Conservation (phyloP, 1,140 invertebrate species). For the Coelopa frigida region DNA sequence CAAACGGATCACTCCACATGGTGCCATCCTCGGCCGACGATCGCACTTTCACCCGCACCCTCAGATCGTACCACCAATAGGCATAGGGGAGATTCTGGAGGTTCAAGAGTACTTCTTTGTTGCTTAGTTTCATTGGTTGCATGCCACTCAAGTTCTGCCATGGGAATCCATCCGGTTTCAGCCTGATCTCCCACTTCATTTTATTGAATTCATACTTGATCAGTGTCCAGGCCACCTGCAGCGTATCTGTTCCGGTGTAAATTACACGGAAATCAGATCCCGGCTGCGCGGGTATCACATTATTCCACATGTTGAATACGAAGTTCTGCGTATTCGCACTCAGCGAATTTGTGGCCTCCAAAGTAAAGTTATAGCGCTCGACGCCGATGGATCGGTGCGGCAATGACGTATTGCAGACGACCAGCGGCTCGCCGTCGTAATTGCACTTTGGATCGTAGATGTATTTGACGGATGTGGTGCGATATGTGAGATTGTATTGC, state of each 20-base stretch:
- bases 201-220: slow-evolving; percentile 5
- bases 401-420: slow-evolving; percentile 15
- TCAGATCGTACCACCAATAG: slow-evolving; percentile 9
- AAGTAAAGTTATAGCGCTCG: slow-evolving; percentile 14
- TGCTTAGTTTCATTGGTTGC: no score
- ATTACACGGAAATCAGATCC: slow-evolving; percentile 3
- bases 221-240: slow-evolving; percentile 8
- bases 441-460: slow-evolving; percentile 5
- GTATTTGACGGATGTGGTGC: slow-evolving; percentile 7
- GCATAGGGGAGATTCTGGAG: slow-evolving; percentile 10
- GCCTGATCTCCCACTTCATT: slow-evolving; percentile 11
- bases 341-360: slow-evolving; percentile 8
- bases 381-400: no score
- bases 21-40: neutral
- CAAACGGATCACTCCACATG: slow-evolving; percentile 12
- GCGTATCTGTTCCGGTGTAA: slow-evolving; percentile 2
- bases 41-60: slow-evolving; percentile 10
- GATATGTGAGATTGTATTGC: slow-evolving; percentile 12
- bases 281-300: slow-evolving; percentile 10
- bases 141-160: no score
- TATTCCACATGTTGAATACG: slow-evolving; percentile 9
- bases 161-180: slow-evolving; percentile 7
- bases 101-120: no score
- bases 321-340: slow-evolving; percentile 10
- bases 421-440: slow-evolving; percentile 10